Evolutionary conservation across 2,888 invertebrate species (phyloP).

Genomic region (Tetrapedia diversipes): DNA sequence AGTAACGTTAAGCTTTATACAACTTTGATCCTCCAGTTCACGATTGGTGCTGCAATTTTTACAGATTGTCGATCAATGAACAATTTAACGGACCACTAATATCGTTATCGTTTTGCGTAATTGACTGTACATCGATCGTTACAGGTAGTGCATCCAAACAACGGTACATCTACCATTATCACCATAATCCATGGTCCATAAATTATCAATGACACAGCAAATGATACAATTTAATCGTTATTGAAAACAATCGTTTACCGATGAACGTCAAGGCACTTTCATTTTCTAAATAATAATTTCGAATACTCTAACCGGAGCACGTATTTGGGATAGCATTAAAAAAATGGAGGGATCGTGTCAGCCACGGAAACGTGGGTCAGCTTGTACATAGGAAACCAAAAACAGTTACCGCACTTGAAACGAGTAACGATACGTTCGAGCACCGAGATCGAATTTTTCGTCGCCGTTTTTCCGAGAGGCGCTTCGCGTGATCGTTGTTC

Average conservation of each 20-base stretch:
- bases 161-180: neutral
- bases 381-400: too few species aligned
- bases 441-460: neutral
- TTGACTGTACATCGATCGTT: neutral
- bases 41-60: conserved; percentile 16
- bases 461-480: conserved; percentile 16
- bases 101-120: neutral
- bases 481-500: conserved; percentile 23
- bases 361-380: neutral
- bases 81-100: neutral
- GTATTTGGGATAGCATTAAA: too few species aligned
- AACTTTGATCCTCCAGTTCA: neutral
- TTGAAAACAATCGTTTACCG: too few species aligned
- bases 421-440: neutral
- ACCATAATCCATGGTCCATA: neutral
- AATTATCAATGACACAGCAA: neutral
- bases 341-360: too few species aligned
- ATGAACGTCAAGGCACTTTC: too few species aligned
- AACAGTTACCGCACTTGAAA: neutral
- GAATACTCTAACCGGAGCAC: too few species aligned
- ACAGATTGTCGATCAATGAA: conserved; percentile 9
- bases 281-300: too few species aligned
- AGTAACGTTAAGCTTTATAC: conserved; percentile 35
- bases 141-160: neutral
- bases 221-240: neutral